These are phyloP conservation scores for Menura novaehollandiae DNA, from an alignment of 2,113 vertebrate genomes.

Conservation along the genomic window DNA sequence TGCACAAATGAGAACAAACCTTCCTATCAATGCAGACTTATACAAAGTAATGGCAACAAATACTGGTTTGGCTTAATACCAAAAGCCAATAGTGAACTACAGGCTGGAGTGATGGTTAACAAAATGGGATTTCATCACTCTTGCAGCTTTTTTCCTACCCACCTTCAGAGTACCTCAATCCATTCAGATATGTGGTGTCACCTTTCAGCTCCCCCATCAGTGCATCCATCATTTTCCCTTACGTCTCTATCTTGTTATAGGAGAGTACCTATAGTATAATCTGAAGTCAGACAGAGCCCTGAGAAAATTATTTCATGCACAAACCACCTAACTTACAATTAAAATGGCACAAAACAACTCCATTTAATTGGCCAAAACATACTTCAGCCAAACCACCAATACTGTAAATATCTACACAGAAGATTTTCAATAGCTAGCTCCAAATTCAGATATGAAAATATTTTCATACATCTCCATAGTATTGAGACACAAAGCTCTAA, in stretches of 20 bases:
- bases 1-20: not conserved
- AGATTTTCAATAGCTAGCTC: not conserved
- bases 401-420: not conserved
- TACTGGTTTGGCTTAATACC: not conserved
- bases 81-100: not conserved
- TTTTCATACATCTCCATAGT: not conserved
- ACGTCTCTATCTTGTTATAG: not conserved
- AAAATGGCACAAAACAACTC: not conserved
- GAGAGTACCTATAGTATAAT: not conserved
- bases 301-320: slow-evolving; percentile 7
- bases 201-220: not conserved
- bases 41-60: not conserved
- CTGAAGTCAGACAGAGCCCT: slow-evolving; percentile 2
- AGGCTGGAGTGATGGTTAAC: not conserved
- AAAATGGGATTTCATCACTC: not conserved
- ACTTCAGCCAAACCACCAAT: slow-evolving; percentile 35
- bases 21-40: not conserved
- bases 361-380: not conserved
- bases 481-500: not conserved
- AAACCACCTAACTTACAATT: slow-evolving; percentile 35
- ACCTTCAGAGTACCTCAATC: not conserved
- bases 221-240: not conserved
- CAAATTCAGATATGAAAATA: not conserved
- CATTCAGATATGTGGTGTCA: not conserved
- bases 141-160: not conserved